phyloP scores from a whole-genome alignment of 2,797 vertebrate species.

The Galagoides demidoff region DNA sequence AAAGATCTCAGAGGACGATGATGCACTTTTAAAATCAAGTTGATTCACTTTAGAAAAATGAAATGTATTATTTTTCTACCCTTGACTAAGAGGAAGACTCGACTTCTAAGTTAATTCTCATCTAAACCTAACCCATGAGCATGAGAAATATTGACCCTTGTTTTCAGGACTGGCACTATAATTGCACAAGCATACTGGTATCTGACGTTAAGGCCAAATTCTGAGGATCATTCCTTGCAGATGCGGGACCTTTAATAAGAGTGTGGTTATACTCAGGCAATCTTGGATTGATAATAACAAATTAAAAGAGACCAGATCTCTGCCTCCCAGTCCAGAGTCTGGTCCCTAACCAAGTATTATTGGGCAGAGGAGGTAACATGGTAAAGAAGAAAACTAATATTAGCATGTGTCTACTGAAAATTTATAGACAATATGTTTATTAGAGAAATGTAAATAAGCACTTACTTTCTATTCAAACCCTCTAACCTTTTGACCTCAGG shows the following conservation, averaged over 20 bases:
- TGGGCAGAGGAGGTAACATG: background rate
- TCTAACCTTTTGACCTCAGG: background rate
- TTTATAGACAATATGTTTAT: background rate
- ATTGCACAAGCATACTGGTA: background rate
- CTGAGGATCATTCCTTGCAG: background rate
- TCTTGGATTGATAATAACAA: background rate
- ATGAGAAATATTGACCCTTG: background rate
- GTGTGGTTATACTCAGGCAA: background rate
- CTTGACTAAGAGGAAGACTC: background rate
- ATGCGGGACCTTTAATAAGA: background rate
- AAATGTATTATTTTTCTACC: background rate
- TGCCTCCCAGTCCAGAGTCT: background rate
- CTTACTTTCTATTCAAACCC: background rate
- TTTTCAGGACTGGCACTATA: background rate
- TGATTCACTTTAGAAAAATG: background rate
- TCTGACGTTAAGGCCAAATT: background rate
- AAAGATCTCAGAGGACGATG: background rate
- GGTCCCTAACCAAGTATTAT: background rate
- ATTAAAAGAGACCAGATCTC: background rate
- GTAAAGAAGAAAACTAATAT: background rate
- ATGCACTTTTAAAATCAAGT: background rate
- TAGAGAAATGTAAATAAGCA: slow-evolving; percentile 7
- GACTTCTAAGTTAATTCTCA: background rate
- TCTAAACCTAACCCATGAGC: background rate
- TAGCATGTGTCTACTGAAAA: background rate